Base-by-base conservation (phyloP, 2,113 vertebrate species). In the Alligator mississippiensis region DNA sequence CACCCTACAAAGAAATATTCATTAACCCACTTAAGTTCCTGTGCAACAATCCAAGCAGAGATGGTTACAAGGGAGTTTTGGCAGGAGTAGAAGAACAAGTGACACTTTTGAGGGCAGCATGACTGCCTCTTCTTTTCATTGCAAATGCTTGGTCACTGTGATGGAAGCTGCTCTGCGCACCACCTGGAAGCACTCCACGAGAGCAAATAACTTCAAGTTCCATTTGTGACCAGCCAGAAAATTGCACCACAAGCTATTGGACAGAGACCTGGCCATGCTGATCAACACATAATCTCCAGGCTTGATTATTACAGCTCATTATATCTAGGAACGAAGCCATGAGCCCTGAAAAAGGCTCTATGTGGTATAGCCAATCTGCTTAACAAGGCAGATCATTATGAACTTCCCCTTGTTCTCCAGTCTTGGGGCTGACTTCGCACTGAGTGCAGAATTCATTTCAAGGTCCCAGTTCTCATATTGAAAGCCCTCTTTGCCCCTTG, bases 41-140 rank as follows among this genome's bases (percentile, higher is more conserved):
- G 77, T 2, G 0, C 58, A 4, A 21, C 90, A 66, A 62, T 34
- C 88, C 83, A 16, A 30, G 76, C 82, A 91, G 19, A 59, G 81
- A 90, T 78, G 21, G 80, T 79, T 84, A 88, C 87, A 80, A 70
- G 81, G 59, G 76, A 96, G 74, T 77, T 85, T 86, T 92, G 93
- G 93, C 94, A 94, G 88, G 88, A 75, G 1, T 17, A 60, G 57
- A 16, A 93, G 59, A 72, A 1, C 88, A 83, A 61, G 63, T 34
- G 64, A 77, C 0, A 17, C 70, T 90, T 90, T 85, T 88, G 68
- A 30, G 82, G 72, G 1, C 85, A 85, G 84, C 82, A 58, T 1
- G 11, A 68, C 0, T 0, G 34, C 54, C 84, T 89, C 75, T 64
- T 77, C 84, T 87, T 93, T 87, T 86, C 76, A 88, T 72, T 87